These are phyloP conservation scores for Chlamydotis undulata DNA, from an alignment of 2,113 vertebrate species.

Conservation along the genomic window DNA sequence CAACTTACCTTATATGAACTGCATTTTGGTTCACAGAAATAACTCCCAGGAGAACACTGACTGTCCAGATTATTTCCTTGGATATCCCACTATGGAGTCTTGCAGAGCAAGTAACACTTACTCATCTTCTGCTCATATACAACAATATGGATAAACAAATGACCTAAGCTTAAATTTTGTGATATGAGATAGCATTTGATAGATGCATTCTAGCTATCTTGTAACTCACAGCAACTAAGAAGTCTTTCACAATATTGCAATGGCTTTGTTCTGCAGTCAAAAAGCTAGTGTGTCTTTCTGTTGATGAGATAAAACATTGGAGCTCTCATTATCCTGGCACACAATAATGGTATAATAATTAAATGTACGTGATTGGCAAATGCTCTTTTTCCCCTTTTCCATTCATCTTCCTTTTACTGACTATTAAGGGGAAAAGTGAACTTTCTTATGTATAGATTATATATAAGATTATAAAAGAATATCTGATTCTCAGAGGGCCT, in stretches of 20 bases:
- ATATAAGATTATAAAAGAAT: background rate
- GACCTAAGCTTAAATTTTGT: background rate
- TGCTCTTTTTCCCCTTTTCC: background rate
- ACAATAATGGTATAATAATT: background rate
- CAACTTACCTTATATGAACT: conserved; percentile 40
- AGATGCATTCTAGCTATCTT: background rate
- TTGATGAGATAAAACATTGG: background rate
- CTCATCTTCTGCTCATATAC: background rate
- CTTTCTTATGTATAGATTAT: background rate
- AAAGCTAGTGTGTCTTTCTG: background rate
- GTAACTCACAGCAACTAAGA: background rate
- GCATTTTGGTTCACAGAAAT: conserved; percentile 31
- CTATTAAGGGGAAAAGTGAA: background rate
- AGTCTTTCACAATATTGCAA: background rate
- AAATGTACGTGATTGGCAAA: background rate
- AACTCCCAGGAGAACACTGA: conserved; percentile 19
- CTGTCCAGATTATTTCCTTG: conserved; percentile 20
- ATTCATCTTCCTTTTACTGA: background rate
- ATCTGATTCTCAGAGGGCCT: background rate
- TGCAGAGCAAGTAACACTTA: conserved; percentile 16
- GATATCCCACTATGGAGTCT: background rate
- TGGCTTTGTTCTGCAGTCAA: background rate
- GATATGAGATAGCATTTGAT: background rate
- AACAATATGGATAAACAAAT: conserved; percentile 11
- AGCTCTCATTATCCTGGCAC: background rate